These are phyloP conservation scores for Clavelina lepadiformis DNA, from an alignment of 23 tunicate genomes.

Conservation along the genomic window DNA sequence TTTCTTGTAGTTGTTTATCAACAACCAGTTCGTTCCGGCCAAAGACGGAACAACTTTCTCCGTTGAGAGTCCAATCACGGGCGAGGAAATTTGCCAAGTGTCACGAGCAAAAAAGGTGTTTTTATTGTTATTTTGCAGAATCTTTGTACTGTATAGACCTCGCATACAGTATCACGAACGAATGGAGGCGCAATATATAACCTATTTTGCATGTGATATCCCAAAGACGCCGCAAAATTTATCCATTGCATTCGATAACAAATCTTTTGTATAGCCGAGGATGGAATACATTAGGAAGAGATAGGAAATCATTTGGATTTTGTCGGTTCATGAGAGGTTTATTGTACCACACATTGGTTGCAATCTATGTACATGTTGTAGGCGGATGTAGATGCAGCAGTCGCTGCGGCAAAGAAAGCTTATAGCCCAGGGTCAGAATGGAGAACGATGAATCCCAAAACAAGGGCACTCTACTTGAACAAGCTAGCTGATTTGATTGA, in stretches of 20 bases:
- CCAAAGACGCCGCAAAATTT: too few species aligned
- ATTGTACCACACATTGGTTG: too few species aligned
- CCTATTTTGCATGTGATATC: too few species aligned
- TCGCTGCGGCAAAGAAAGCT: not conserved
- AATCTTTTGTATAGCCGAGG: too few species aligned
- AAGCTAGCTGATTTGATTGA: not conserved
- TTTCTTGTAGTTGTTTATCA: constrained; percentile 47
- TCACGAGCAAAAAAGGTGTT: constrained; percentile 39
- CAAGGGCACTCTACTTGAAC: not conserved
- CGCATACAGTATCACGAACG: too few species aligned
- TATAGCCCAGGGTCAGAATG: not conserved
- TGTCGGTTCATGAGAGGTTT: too few species aligned
- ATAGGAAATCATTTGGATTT: too few species aligned
- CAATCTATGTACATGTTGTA: not conserved
- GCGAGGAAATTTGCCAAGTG: constrained; percentile 37
- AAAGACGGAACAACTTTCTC: constrained; percentile 50
- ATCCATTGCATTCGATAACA: too few species aligned
- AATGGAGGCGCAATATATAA: too few species aligned
- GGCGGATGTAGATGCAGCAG: constrained; percentile 1
- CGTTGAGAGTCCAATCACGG: constrained; percentile 36
- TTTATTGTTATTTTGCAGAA: too few species aligned
- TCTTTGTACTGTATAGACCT: too few species aligned
- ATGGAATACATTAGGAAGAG: too few species aligned
- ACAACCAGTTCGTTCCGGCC: constrained; percentile 62
- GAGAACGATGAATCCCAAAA: not conserved